Base-by-base conservation (phyloP, 2,113 vertebrate genomes). In the Scortum barcoo region DNA sequence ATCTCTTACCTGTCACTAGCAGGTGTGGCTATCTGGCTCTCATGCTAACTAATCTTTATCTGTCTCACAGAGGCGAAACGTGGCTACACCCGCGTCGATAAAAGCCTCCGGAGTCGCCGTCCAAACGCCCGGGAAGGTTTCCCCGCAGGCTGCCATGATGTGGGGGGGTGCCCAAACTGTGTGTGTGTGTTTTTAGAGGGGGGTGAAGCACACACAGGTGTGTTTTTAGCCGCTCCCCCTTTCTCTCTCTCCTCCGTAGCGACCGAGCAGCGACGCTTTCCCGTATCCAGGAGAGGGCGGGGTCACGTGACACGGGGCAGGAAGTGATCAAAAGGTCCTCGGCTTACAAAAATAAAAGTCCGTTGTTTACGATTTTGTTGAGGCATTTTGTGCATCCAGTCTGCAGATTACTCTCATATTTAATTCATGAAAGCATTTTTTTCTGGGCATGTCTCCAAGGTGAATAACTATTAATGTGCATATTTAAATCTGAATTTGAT, bases 31-130 rank as follows among this genome's bases (percentile, higher is more conserved):
- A 89, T 79, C 88, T 76, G 53, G 60, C 76, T 88, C 89, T 78
- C 92, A 92, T 92, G 91, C 90, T 92, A 91, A 91, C 80, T 93
- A 91, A 93, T 93, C 90, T 93, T 82, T 91, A 70, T 73, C 91
- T 26, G 81, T 72, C 89, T 91, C 84, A 67, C 81, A 79, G 77
- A 73, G 65, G 51, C 50, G 9, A 50, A 76, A 67, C 66, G 13
- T 63, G 46, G 4, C 14, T 5, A 22, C 4, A 28, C 53, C 79
- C 5, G 26, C 28, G 63, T 44, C n/a, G n/a, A n/a, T 54, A 20
- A 76, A 79, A 69, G 61, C 66, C 42, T 24, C 5, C 7, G 11
- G 48, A 80, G 81, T 75, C 36, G 63, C 63, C 22, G 22, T 2
- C 28, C 38, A 28, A 72, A 74, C 44, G 53, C 71, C n/a, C 5